Conservation (phyloP, 2,113 vertebrate species). For the Salvator merianae region DNA sequence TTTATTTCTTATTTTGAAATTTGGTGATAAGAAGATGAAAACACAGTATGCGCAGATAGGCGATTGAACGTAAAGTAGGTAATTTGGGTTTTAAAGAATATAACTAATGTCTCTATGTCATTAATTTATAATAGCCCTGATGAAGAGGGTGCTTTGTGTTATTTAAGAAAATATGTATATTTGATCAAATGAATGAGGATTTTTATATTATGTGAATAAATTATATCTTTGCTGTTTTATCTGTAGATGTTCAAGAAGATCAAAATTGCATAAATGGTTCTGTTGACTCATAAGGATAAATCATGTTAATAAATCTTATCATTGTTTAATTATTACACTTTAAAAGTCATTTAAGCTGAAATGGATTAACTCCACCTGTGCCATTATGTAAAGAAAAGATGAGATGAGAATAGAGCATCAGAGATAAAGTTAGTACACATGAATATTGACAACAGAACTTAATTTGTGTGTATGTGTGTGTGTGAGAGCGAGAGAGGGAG, state of each 20-base stretch:
- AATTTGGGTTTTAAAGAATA: not conserved
- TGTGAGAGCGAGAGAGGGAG: too few species aligned
- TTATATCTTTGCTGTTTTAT: not conserved
- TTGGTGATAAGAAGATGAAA: not conserved
- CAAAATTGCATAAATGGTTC: conserved; percentile 17
- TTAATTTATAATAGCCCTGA: not conserved
- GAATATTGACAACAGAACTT: too few species aligned
- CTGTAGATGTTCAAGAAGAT: conserved; percentile 29
- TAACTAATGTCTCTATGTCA: not conserved
- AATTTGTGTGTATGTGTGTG: too few species aligned
- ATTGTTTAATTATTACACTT: conserved; percentile 1
- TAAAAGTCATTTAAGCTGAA: not conserved
- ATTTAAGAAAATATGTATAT: conserved; percentile 36
- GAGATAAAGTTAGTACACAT: not conserved
- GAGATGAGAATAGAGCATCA: not conserved
- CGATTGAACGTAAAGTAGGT: not conserved
- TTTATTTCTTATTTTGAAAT: not conserved
- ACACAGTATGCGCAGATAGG: not conserved
- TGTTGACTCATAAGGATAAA: conserved; percentile 28
- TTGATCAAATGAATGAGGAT: conserved; percentile 7
- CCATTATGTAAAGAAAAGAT: not conserved
- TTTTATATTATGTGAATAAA: not conserved
- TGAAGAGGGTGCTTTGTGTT: not conserved
- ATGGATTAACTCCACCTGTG: not conserved
- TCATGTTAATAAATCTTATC: not conserved